Evolutionary conservation across 2,888 invertebrate genomes (phyloP), one percentile per base, ranked within the genome.

Genomic region (Linnaemya vulpina): DNA sequence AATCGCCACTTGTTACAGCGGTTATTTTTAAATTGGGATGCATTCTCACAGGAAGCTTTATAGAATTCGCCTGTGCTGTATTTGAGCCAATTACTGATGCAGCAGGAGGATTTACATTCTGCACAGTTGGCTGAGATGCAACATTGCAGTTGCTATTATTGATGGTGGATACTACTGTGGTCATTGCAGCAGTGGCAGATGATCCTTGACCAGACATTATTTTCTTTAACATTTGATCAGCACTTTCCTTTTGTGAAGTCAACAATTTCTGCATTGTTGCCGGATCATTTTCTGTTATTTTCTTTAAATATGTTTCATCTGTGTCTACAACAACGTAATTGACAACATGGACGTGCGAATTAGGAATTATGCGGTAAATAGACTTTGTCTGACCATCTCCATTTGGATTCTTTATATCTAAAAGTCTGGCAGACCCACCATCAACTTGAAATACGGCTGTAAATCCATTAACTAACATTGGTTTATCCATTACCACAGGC

Each of bases 281-380:
- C 22, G 91, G 89, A 77, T 92, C 91, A 51, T 89, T 90, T 3
- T 89, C 89, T 13, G 89, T 90, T 8, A 91, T 90, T 81, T 91
- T 92, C 25, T 89, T 89, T 86, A 91, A 83, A 4, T 91, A 90
- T 4, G 91, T 89, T 3, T 90, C 89, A 35, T 89, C 90, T 10
- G 90, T 89, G 62, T 92, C 91, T 1, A 92, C 88, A 3, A 92
- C 89, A 30, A 92, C 91, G 75, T 91, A 92, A 68, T 91, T 92
- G 1, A 92, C 89, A n/a, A 92, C 89, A 30, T 92, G 92, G 0
- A 91, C 91, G 85, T 92, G 92, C 1, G 92, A 91, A 70, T 91
- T 92, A 0, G 91, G 92, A n/a, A 91, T 90, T 20, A 92, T 90
- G 9, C 91, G 90, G 78, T 90, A 92, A 0, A 92, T 89, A 0